Percentiles rank a stretch among this genome's conserved stretches.
Conservation (phyloP, 2,888 invertebrate species). For the Galeruca laticollis region DNA sequence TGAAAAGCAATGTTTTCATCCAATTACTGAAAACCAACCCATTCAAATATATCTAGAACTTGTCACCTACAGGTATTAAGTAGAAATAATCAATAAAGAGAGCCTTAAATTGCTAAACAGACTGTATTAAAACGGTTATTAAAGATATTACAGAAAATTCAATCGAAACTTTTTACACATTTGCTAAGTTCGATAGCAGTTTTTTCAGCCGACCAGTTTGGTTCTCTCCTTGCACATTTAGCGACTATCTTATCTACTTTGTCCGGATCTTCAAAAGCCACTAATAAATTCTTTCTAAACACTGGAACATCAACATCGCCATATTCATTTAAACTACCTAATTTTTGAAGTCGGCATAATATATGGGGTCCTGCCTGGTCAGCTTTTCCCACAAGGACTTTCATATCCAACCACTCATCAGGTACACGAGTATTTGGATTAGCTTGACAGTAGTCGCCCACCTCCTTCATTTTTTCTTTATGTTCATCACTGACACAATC, state of each 20-base stretch:
- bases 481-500: constrained; percentile 37
- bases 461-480: background rate
- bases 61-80: too few relatives aligned
- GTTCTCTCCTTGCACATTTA: too few relatives aligned
- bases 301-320: background rate
- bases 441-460: background rate
- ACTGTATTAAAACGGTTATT: too few relatives aligned
- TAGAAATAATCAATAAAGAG: too few relatives aligned
- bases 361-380: background rate
- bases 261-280: background rate
- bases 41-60: too few relatives aligned
- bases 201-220: too few relatives aligned
- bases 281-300: background rate
- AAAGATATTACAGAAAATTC: too few relatives aligned
- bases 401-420: background rate
- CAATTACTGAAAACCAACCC: too few relatives aligned
- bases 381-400: background rate
- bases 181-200: background rate
- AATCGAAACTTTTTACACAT: background rate
- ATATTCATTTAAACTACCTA: background rate
- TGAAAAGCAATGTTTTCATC: too few relatives aligned
- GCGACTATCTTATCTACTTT: too few relatives aligned
- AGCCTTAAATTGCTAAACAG: too few relatives aligned
- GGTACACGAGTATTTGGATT: background rate
- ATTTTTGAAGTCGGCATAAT: background rate